Percentiles rank a stretch among this genome's conserved stretches.
Evolutionary conservation across 2,113 vertebrate species (phyloP).

Genomic region (Cottus gobio): DNA sequence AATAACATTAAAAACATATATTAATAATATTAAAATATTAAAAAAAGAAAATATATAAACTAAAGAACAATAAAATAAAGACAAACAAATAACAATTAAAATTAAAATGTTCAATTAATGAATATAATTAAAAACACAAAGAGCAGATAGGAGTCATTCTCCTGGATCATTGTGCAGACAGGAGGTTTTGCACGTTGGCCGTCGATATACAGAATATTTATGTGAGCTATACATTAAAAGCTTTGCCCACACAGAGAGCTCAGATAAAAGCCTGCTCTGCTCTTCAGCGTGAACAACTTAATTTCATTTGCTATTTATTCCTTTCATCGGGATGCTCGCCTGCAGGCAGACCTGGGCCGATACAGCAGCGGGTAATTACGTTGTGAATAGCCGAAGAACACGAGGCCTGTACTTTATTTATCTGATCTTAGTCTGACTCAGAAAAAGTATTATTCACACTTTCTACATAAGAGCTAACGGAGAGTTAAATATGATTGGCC

Average conservation of each 20-base stretch:
- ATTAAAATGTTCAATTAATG: too few species aligned
- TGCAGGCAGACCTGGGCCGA: constrained; percentile 54
- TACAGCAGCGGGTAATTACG: constrained; percentile 39
- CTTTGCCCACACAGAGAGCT: background rate
- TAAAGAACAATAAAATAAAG: too few species aligned
- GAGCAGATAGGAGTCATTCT: too few species aligned
- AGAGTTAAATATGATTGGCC: constrained; percentile 35
- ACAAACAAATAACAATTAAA: too few species aligned
- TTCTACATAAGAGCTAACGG: background rate
- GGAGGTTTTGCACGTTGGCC: too few species aligned
- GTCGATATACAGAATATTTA: too few species aligned
- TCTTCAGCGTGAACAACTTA: background rate
- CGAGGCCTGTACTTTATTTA: constrained; percentile 37
- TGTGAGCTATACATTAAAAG: background rate
- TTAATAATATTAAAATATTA: too few species aligned
- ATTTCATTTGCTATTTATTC: constrained; percentile 42
- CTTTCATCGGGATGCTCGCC: constrained; percentile 22
- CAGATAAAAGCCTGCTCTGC: constrained; percentile 1
- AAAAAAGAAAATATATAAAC: too few species aligned
- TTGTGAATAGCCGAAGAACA: constrained; percentile 51
- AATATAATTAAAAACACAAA: too few species aligned
- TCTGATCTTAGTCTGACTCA: constrained; percentile 42
- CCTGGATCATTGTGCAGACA: too few species aligned
- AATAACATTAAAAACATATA: too few species aligned
- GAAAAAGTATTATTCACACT: constrained; percentile 15